Evolutionary conservation across 2,113 vertebrate species (phyloP).

Genomic region (Anser cygnoides): DNA sequence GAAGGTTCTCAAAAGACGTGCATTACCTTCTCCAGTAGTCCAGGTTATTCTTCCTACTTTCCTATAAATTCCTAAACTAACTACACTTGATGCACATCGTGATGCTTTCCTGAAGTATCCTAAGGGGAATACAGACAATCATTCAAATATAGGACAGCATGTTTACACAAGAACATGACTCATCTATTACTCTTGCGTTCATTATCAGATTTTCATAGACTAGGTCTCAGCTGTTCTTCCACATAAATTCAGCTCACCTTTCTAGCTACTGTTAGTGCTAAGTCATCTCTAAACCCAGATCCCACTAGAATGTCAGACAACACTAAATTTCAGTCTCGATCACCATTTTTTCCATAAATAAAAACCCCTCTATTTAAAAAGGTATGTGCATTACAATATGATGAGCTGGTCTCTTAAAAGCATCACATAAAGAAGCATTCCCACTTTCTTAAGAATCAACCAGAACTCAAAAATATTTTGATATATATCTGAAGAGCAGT

Average conservation of each 20-base stretch:
- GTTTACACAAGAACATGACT: neutral
- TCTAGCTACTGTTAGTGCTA: neutral
- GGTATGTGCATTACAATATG: neutral
- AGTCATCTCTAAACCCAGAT: neutral
- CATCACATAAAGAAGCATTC: neutral
- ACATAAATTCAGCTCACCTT: neutral
- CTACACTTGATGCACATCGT: conserved; percentile 18
- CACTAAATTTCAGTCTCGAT: neutral
- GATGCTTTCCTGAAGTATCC: conserved; percentile 34
- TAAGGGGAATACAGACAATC: conserved; percentile 3
- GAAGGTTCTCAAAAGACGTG: conserved; percentile 3
- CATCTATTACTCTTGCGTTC: neutral
- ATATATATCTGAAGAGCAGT: neutral
- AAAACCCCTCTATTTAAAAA: neutral
- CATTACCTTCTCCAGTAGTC: conserved; percentile 38
- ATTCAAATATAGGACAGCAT: neutral
- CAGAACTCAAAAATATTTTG: neutral
- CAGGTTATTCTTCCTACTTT: conserved; percentile 26
- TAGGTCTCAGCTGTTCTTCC: neutral
- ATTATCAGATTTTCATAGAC: neutral
- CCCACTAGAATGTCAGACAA: neutral
- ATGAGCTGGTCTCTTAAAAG: neutral
- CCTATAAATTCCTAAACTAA: conserved; percentile 17
- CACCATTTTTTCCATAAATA: neutral
- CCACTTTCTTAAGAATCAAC: neutral